Percentiles rank a stretch among this genome's conserved stretches.
Conservation (phyloP, 2,113 vertebrate genomes). For the Peromyscus californicus region DNA sequence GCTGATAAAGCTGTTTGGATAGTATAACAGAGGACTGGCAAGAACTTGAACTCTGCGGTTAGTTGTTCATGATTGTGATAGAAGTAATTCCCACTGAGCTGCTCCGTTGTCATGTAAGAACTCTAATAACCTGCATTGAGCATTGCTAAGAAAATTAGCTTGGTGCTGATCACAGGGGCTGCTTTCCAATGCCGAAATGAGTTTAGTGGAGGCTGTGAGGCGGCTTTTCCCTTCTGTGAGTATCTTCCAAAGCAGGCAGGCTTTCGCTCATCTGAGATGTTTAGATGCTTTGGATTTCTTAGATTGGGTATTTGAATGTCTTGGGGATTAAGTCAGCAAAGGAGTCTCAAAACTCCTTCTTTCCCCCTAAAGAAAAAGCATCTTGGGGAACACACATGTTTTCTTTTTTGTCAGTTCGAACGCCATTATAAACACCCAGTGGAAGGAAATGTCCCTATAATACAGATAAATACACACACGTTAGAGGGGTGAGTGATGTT, state of each 20-base stretch:
- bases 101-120: neutral
- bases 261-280: neutral
- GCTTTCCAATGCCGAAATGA: neutral
- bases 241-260: neutral
- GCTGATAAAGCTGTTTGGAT: neutral
- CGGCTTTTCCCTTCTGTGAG: neutral
- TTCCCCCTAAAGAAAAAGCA: neutral
- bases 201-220: neutral
- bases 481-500: neutral
- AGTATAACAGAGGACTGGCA: neutral
- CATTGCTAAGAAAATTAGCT: neutral
- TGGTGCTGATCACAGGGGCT: neutral
- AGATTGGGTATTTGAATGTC: neutral
- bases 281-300: conserved; percentile 10
- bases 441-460: neutral
- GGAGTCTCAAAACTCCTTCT: neutral
- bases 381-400: neutral
- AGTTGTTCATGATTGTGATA: neutral
- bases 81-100: neutral
- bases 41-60: neutral
- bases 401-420: neutral
- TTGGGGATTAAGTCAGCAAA: neutral
- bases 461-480: neutral
- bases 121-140: neutral
- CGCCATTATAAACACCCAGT: neutral